Conservation (phyloP, 1,140 invertebrate genomes). For the Drosophila ironensis region DNA sequence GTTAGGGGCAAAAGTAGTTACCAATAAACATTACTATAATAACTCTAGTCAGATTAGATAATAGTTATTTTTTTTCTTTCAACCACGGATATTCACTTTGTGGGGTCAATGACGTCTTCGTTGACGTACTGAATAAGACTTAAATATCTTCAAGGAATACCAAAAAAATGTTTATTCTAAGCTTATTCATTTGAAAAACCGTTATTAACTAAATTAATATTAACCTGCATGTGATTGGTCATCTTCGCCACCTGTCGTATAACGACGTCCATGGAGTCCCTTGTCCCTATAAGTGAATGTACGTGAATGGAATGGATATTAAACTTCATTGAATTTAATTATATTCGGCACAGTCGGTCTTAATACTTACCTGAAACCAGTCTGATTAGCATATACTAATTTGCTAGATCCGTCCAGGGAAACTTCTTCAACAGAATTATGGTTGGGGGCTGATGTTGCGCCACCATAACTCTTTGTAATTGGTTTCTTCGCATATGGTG, state of each 20-base stretch:
- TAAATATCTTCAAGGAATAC: no score
- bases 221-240: constrained; percentile 88
- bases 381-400: constrained; percentile 90
- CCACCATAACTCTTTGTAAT: constrained; percentile 88
- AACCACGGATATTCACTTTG: no score
- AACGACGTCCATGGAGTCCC: constrained; percentile 86
- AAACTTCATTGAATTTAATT: not conserved
- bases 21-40: no score
- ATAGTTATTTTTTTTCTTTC: no score
- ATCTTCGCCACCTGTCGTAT: constrained; percentile 87
- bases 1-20: no score
- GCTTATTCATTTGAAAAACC: no score
- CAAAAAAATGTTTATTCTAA: no score
- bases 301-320: constrained; percentile 67
- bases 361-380: constrained; percentile 89
- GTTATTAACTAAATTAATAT: no score
- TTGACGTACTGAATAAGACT: no score
- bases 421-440: constrained; percentile 88
- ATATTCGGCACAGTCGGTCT: no score
- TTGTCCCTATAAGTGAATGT: constrained; percentile 84
- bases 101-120: no score
- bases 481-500: constrained; percentile 92
- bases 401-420: constrained; percentile 90
- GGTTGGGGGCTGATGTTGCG: constrained; percentile 84
- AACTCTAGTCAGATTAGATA: no score